Percentiles rank a stretch among this genome's conserved stretches.
These are phyloP conservation scores for Hypomecis punctinalis DNA, from an alignment of 2,888 invertebrate species.

Conservation along the genomic window DNA sequence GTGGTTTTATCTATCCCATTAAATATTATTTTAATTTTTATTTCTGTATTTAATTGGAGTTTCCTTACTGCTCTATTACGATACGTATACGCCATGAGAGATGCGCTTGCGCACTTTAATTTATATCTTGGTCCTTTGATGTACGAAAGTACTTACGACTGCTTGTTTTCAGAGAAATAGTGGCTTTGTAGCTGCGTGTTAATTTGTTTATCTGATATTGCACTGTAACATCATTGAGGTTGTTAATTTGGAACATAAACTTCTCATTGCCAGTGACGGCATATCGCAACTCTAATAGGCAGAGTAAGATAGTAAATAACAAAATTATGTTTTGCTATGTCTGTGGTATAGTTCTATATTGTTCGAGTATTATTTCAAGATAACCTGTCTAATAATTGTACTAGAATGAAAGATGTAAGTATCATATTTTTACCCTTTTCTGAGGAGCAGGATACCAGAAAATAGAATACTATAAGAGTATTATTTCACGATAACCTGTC, in stretches of 20 bases:
- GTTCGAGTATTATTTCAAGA: no score
- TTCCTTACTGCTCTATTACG: constrained; percentile 10
- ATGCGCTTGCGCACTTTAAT: constrained; percentile 58
- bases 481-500: no score
- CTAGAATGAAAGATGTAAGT: no score
- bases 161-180: constrained; percentile 53
- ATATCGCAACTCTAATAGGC: not conserved
- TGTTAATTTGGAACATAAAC: constrained; percentile 5
- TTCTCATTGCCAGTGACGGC: not conserved
- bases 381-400: no score
- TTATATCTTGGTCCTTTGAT: constrained; percentile 71
- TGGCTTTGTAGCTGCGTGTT: constrained; percentile 45
- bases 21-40: not conserved
- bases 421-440: no score
- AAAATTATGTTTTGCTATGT: not conserved
- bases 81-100: constrained; percentile 50
- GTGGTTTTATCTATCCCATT: no score
- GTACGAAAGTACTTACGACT: constrained; percentile 52
- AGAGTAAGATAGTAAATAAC: not conserved
- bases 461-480: no score
- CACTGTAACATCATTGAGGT: constrained; percentile 34
- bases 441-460: no score
- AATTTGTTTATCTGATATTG: constrained; percentile 44
- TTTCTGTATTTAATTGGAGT: not conserved
- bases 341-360: no score